These are phyloP conservation scores for Phalacrocorax pelagicus DNA, from an alignment of 2,113 vertebrate species.

Conservation along the genomic window DNA sequence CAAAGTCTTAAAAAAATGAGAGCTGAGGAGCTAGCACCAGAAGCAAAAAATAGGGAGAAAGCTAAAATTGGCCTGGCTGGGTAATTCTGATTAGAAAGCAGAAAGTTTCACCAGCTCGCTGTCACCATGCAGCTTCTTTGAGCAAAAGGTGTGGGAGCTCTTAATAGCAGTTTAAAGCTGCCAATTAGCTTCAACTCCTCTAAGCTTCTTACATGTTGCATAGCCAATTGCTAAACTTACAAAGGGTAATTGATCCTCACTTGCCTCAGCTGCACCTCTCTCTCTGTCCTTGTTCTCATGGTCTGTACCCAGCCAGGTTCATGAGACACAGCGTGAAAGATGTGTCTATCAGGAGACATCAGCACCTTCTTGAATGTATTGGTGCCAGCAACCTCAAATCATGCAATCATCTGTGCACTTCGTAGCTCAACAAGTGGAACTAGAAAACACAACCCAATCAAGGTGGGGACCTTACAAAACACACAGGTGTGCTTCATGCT, in stretches of 20 bases:
- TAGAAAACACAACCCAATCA: neutral
- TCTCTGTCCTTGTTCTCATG: neutral
- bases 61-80: neutral
- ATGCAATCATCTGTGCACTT: fast-evolving
- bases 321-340: neutral
- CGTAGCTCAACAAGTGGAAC: neutral
- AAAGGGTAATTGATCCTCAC: conserved; percentile 27
- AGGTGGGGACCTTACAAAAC: neutral
- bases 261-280: neutral
- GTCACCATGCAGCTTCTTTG: neutral
- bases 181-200: conserved; percentile 49
- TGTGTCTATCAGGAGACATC: neutral
- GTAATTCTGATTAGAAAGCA: neutral
- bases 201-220: conserved; percentile 30
- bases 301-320: neutral
- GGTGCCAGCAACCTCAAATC: neutral
- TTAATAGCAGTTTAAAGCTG: conserved; percentile 51
- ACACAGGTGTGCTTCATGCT: neutral
- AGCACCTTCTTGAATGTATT: neutral
- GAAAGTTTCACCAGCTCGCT: neutral
- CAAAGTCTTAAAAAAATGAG: neutral
- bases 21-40: neutral
- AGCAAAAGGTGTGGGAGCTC: conserved; percentile 49
- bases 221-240: neutral
- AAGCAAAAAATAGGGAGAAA: neutral